Percentiles rank a stretch among this genome's conserved stretches.
Evolutionary conservation across 2,113 vertebrate genomes (phyloP).

Genomic region (Origma solitaria): DNA sequence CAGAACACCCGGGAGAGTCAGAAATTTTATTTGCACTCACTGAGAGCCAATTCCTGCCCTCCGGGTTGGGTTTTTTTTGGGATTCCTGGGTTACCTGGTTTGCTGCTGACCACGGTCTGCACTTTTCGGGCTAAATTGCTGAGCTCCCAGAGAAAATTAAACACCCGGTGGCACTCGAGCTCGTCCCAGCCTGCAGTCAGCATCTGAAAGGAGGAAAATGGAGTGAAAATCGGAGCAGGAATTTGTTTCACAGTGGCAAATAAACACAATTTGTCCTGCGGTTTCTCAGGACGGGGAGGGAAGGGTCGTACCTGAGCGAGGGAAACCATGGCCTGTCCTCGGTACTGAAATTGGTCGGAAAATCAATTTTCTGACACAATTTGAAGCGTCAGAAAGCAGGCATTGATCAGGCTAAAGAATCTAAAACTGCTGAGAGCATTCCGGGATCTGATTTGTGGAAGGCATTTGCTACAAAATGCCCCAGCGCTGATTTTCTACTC

Average conservation of each 20-base stretch:
- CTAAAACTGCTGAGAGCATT: neutral
- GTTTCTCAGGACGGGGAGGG: neutral
- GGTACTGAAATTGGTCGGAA: neutral
- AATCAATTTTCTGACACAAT: neutral
- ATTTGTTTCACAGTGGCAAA: neutral
- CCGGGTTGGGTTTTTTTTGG: neutral
- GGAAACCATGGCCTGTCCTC: neutral
- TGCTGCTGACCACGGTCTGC: constrained; percentile 73
- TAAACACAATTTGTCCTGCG: neutral
- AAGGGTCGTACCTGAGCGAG: neutral
- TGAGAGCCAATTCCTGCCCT: neutral
- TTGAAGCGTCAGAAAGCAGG: neutral
- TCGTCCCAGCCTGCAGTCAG: constrained; percentile 90
- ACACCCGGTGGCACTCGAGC: constrained; percentile 85
- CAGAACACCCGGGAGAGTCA: fast-evolving
- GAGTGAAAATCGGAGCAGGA: neutral
- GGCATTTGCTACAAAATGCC: neutral
- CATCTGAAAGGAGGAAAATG: constrained; percentile 64
- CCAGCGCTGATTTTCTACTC: neutral
- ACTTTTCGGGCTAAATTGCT: constrained; percentile 76
- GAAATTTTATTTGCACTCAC: neutral
- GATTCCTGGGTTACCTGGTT: constrained; percentile 73
- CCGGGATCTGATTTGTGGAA: neutral
- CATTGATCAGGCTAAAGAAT: neutral
- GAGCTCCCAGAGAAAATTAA: constrained; percentile 80